Evolutionary conservation across 2,888 invertebrate genomes (phyloP), one percentile per base, ranked within the genome.

Genomic region (Hirtodrosophila histrioides): DNA sequence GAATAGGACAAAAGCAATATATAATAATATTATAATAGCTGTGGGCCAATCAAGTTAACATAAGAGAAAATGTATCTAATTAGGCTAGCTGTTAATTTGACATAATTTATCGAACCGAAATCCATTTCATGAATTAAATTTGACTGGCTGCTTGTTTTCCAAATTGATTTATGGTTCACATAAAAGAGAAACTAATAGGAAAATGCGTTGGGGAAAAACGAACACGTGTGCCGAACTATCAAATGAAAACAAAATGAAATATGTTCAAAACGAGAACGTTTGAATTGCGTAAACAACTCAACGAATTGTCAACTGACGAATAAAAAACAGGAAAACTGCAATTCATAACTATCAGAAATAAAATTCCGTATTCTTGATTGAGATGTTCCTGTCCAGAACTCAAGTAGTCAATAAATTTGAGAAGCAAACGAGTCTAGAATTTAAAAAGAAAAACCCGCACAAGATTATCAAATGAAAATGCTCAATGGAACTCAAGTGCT

Each of bases 331-430:
- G 31, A 68, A 60, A 53, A 49, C 37, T 51, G 41, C 37, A 63
- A 69, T 49, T 70, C 40, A 67, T 62, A 17, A 17, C 53, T 23
- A 71, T 48, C 39, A 24, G 17, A 60, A 49, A 62, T 24, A 55
- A 45, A 11, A 6, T 24, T 24, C 6, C 39, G 7, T 11, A 48
- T 44, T 7, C 12, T 45, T n/a, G 43, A 77, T 7, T 57, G 39
- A 80, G 63, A 60, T 53, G 31, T 74, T 43, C 35, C 31, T 12
- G 40, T 33, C 46, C 44, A 41, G 57, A 62, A 75, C 23, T 87
- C 86, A 82, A 82, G 82, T 87, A 83, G 64, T 56, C 68, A 68
- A 82, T 82, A 85, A 87, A 76, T 82, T 69, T 61, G 8, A 45
- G 37, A 37, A 44, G 61, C 63, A 79, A 17, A 82, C 82, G 70